Evolutionary conservation across 1,140 invertebrate species (phyloP), one percentile per base, ranked within the genome.

Genomic region (Eumaeus atala): DNA sequence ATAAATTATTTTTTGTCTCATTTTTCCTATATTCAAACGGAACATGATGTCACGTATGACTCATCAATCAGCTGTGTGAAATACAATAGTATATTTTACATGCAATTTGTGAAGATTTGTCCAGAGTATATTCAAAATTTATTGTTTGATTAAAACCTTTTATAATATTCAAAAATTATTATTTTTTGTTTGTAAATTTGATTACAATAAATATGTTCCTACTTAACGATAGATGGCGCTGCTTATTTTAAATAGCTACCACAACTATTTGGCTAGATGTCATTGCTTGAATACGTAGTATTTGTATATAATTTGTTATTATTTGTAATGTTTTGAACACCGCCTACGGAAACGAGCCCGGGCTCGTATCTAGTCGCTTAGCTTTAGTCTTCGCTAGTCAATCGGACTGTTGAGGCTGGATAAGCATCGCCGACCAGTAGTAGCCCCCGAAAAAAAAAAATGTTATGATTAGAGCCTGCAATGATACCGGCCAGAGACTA

Each of bases 1-100:
- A 48, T 73, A 75, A 66, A 69, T 57, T 51, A 48, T 44, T 18
- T 59, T 61, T 50, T 51, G 48, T 16, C 17, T 36, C 54, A 51
- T 38, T 36, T 58, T 50, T 44, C 12, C n/a, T 33, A 48, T 53
- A 60, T 51, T 44, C 53, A 44, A 42, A 59, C 55, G 64, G 59
- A 61, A 64, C 21, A 70, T 64, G 33, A 33, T 34, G 28, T 47
- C 33, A 42, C 47, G 37, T 34, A 38, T 66, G 66, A 66, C 48
- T 71, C 63, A 64, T 67, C 48, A 52, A 51, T 58, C 47, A 66
- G 58, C 54, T 63, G 61, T 36, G 36, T 3, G 11, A 28, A 51
- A 51, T 37, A 18, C 0, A 48, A 17, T 10, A 10, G 3, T 10
- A 44, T 37, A 5, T 37, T 3, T 37, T 37, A 37, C 9, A 5